Conservation (phyloP, 1,140 invertebrate species). For the Drosophila sproati region DNA sequence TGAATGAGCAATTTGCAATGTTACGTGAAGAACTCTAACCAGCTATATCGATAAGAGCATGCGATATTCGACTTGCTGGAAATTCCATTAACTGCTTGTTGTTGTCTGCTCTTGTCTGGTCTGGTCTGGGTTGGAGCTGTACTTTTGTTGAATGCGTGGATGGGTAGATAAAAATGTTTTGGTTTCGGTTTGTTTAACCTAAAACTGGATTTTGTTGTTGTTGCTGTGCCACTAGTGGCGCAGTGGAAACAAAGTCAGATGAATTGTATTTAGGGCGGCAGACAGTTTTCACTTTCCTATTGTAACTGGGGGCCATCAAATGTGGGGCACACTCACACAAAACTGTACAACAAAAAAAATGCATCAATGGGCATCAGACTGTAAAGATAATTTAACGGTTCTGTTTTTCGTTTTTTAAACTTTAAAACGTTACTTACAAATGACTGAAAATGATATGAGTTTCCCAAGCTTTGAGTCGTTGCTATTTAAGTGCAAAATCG, state of each 20-base stretch:
- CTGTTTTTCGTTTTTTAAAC: neutral
- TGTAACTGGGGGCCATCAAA: conserved; percentile 30
- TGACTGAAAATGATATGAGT: conserved; percentile 10
- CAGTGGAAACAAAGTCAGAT: conserved; percentile 20
- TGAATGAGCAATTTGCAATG: neutral
- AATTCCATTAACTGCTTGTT: conserved; percentile 38
- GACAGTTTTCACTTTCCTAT: conserved; percentile 43
- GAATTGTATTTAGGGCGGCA: conserved; percentile 46
- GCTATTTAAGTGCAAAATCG: conserved; percentile 76
- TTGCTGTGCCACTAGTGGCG: neutral
- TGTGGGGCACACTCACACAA: conserved; percentile 3
- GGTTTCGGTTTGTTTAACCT: conserved; percentile 71
- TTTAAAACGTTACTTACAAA: conserved; percentile 14
- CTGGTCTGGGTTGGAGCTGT: conserved; percentile 66
- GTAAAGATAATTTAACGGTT: conserved; percentile 19
- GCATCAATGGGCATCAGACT: conserved; percentile 27
- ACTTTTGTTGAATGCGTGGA: conserved; percentile 59
- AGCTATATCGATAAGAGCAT: conserved; percentile 21
- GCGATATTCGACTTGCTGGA: conserved; percentile 13
- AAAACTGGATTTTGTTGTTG: conserved; percentile 68
- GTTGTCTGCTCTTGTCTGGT: conserved; percentile 35
- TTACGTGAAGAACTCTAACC: neutral
- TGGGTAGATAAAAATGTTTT: conserved; percentile 66
- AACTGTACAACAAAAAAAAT: conserved; percentile 13
- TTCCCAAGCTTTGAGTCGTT: conserved; percentile 30